Conservation (phyloP, 2,888 invertebrate species). For the Drosophila tanythrix region DNA sequence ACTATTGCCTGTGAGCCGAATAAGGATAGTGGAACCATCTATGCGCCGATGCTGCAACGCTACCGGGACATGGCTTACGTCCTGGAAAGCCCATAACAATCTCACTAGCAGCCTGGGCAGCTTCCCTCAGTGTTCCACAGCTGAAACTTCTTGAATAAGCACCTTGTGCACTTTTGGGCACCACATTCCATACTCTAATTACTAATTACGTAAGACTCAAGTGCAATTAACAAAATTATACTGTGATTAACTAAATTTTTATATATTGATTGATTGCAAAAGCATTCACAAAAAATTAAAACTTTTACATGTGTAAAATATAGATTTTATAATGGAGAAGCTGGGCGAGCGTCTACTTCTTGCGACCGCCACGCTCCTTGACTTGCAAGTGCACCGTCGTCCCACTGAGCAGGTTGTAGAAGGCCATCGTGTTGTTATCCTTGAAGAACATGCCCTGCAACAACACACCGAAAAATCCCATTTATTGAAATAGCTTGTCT, state of each 20-base stretch:
- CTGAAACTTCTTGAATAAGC: conserved; percentile 1
- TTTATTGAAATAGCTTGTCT: neutral
- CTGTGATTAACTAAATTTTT: conserved; percentile 71
- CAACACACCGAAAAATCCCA: neutral
- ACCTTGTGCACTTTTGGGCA: conserved; percentile 17
- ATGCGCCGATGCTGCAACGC: conserved; percentile 89
- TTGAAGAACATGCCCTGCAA: conserved; percentile 98
- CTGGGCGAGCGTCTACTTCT: conserved; percentile 89
- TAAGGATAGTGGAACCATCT: conserved; percentile 90
- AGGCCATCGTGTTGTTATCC: conserved; percentile 97
- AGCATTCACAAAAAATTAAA: conserved; percentile 55
- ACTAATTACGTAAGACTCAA: conserved; percentile 53
- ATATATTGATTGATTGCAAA: conserved; percentile 63
- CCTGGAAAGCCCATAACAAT: conserved; percentile 52
- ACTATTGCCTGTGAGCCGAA: conserved; percentile 89
- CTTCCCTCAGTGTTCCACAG: conserved; percentile 14
- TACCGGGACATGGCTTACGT: conserved; percentile 87
- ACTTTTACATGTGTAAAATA: conserved; percentile 47
- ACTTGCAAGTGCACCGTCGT: conserved; percentile 94
- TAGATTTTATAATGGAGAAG: neutral
- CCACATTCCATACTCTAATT: conserved; percentile 43
- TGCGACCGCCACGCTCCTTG: conserved; percentile 98
- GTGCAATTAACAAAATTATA: conserved; percentile 73
- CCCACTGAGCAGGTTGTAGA: conserved; percentile 96
- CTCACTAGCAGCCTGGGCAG: conserved; percentile 3